Base-by-base conservation (phyloP, 1,140 invertebrate genomes). In the Plodia interpunctella region DNA sequence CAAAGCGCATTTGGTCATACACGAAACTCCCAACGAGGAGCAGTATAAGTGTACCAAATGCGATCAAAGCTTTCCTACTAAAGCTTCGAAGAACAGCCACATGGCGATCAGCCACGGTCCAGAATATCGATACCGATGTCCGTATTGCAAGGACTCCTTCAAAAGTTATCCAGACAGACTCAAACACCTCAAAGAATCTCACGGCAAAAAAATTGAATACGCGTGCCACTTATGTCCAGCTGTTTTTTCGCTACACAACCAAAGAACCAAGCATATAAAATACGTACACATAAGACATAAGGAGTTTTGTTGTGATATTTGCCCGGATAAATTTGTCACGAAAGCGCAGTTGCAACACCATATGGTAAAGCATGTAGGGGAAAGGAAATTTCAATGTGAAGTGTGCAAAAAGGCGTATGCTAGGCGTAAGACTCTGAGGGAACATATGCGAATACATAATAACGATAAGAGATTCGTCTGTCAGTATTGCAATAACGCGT, bases 401-500 rank as follows among this genome's bases (percentile, higher is more conserved):
- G 75, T 84, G 0, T 90, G 91, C 61, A 90, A 90, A 15, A 92
- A 91, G 57, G 83, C 85, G 5, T 92, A 90, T 50, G 65, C 86
- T 0, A 90, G 90, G 17, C 83, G 80, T 11, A 91, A 88, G 53
- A 91, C 90, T 0, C 51, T 92, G 2, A 89, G 88, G 52, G 90
- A 90, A 17, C 92, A 92, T 59, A 91, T 91, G 70, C 66, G 80
- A 11, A 89, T 87, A 55, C 87, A 90, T 66, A 90, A 60, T 68
- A 90, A 63, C 78, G 91, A 76, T 76, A 85, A 70, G 50, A 62
- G 74, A 60, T 83, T 89, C 53, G 72, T 78, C 13, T 92, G 91
- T 76, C 78, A 88, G 57, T 81, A 81, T 32, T 92, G 91, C 76
- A 85, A 88, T 68, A 91, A 90, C 56, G 89, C 90, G 5, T 92